phyloP scores from a whole-genome alignment of 1,140 invertebrate species.

The Aethina tumida region DNA sequence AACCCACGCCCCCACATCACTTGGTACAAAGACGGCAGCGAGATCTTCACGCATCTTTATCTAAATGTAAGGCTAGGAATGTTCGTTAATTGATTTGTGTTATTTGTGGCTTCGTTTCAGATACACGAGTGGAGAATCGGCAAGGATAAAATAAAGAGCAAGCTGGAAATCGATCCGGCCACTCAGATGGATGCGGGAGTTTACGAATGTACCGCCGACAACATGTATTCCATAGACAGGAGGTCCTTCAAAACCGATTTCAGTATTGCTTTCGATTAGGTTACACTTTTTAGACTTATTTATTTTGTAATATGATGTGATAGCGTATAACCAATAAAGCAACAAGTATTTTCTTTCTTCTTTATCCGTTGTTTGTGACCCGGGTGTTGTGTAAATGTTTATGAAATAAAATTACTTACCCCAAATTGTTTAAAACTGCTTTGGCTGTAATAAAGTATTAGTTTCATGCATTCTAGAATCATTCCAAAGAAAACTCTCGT shows the following conservation, averaged over 20 bases:
- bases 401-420: too few species aligned
- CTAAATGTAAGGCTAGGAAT: constrained; percentile 59
- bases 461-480: too few species aligned
- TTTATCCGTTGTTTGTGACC: too few species aligned
- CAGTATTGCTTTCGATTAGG: constrained; percentile 75
- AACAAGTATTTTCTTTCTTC: too few species aligned
- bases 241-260: constrained; percentile 87
- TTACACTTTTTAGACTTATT: too few species aligned
- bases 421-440: too few species aligned
- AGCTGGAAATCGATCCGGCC: constrained; percentile 87
- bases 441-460: too few species aligned
- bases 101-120: constrained; percentile 44
- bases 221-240: constrained; percentile 86
- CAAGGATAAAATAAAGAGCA: constrained; percentile 77
- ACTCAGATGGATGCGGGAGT: constrained; percentile 87
- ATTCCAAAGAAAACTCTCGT: too few species aligned
- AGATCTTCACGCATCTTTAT: constrained; percentile 79
- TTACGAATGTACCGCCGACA: constrained; percentile 84
- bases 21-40: constrained; percentile 87
- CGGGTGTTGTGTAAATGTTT: too few species aligned
- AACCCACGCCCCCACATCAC: constrained; percentile 77
- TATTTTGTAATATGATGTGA: too few species aligned
- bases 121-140: constrained; percentile 79
- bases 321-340: too few species aligned
- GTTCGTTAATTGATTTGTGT: too few species aligned